phyloP scores from a whole-genome alignment of 2,888 invertebrate species.

The Drosophila anceps region DNA sequence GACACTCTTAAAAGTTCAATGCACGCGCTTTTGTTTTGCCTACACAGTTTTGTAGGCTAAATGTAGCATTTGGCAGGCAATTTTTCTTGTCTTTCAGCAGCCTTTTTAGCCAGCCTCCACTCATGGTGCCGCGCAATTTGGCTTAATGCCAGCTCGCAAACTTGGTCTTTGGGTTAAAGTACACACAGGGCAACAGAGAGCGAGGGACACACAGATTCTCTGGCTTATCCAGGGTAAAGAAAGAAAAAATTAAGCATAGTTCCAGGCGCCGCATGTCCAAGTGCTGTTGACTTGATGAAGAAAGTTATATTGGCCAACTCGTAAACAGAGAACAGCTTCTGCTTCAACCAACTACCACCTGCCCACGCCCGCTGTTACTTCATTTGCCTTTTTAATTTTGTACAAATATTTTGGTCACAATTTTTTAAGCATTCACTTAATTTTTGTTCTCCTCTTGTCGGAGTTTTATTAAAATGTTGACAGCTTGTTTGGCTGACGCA shows the following conservation, averaged over 20 bases:
- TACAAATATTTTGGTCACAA: constrained; percentile 63
- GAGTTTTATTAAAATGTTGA: constrained; percentile 69
- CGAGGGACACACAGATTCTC: neutral
- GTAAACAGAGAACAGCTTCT: neutral
- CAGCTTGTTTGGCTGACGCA: constrained; percentile 62
- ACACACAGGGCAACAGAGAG: constrained; percentile 5
- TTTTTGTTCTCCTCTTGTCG: constrained; percentile 2
- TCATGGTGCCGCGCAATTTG: constrained; percentile 38
- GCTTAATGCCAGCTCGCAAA: constrained; percentile 70
- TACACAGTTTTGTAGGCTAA: constrained; percentile 59
- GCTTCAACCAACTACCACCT: neutral
- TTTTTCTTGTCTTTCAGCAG: constrained; percentile 45
- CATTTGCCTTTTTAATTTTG: constrained; percentile 68
- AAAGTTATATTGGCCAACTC: constrained; percentile 75
- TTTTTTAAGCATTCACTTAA: constrained; percentile 29
- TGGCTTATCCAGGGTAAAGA: constrained; percentile 39
- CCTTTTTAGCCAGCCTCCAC: constrained; percentile 43
- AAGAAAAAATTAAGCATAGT: constrained; percentile 68
- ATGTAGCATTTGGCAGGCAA: constrained; percentile 64
- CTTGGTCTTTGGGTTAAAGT: constrained; percentile 79
- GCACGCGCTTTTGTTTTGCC: constrained; percentile 70
- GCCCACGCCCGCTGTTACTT: constrained; percentile 16
- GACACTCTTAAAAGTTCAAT: constrained; percentile 66
- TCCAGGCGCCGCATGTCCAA: constrained; percentile 62
- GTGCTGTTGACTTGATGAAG: constrained; percentile 75